Conservation (phyloP, 1,140 invertebrate genomes). For the Leptinotarsa undecemlineata region DNA sequence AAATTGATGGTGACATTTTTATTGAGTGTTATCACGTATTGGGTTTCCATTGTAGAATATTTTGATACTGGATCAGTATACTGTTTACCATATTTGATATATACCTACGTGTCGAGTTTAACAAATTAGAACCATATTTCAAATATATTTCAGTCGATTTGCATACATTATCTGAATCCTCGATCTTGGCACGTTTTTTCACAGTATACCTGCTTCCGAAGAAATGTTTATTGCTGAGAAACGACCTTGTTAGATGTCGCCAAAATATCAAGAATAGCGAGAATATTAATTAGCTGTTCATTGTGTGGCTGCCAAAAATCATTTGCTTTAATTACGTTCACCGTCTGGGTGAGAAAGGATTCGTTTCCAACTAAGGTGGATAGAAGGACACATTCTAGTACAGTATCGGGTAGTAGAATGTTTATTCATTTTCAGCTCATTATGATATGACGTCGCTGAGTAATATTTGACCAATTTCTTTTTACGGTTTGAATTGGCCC, state of each 20-base stretch:
- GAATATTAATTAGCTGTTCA: not conserved
- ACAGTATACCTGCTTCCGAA: not conserved
- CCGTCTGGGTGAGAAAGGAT: not conserved
- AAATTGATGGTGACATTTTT: too few species aligned
- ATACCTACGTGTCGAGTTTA: not conserved
- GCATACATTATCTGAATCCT: not conserved
- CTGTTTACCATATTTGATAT: not conserved
- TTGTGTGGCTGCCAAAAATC: not conserved
- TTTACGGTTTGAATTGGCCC: too few species aligned
- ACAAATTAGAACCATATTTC: not conserved
- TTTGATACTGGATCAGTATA: not conserved
- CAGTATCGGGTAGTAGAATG: too few species aligned
- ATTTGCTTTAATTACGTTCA: not conserved
- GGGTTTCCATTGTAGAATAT: not conserved
- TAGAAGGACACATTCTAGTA: too few species aligned
- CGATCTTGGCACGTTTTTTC: not conserved
- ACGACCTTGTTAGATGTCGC: constrained; percentile 7
- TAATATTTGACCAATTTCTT: too few species aligned
- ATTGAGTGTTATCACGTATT: too few species aligned
- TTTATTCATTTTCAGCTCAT: too few species aligned
- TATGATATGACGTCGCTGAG: too few species aligned
- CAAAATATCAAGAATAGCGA: not conserved
- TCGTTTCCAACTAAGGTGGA: too few species aligned
- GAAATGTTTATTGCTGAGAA: not conserved
- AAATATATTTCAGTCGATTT: not conserved